Evolutionary conservation across 1,140 invertebrate genomes (phyloP).

Genomic region (Cataglyphis hispanica): DNA sequence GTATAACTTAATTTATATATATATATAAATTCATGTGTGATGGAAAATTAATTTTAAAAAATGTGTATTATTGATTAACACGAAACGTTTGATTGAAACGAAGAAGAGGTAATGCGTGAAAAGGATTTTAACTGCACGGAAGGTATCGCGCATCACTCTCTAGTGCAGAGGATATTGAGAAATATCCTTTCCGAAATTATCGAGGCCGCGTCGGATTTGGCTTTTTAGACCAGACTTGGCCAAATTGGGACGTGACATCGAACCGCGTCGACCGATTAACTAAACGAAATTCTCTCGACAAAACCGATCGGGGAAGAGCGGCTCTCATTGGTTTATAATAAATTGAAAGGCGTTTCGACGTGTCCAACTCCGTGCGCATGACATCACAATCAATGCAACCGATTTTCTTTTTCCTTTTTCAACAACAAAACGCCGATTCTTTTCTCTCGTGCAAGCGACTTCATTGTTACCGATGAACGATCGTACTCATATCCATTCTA

Average conservation of each 20-base stretch:
- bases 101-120: slow-evolving; percentile 45
- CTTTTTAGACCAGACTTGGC: slow-evolving; percentile 65
- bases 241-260: slow-evolving; percentile 74
- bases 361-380: slow-evolving; percentile 51
- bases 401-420: slow-evolving; percentile 33
- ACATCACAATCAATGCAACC: slow-evolving; percentile 49
- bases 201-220: slow-evolving; percentile 35
- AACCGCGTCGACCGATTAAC: slow-evolving; percentile 75
- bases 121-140: slow-evolving; percentile 45
- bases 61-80: not conserved
- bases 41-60: not conserved
- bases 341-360: slow-evolving; percentile 66
- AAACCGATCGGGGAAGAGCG: slow-evolving; percentile 58
- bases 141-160: slow-evolving; percentile 10
- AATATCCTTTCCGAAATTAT: slow-evolving; percentile 68
- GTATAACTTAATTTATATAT: not conserved
- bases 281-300: slow-evolving; percentile 73
- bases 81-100: slow-evolving; percentile 33
- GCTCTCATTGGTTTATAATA: slow-evolving; percentile 72
- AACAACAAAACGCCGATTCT: slow-evolving; percentile 50
- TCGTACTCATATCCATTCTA: slow-evolving; percentile 40
- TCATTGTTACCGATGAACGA: slow-evolving; percentile 53
- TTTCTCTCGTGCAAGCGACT: slow-evolving; percentile 41
- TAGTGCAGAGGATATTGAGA: slow-evolving; percentile 17
- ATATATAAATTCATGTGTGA: not conserved